These are phyloP conservation scores for Phocoena phocoena DNA, from an alignment of 2,113 vertebrate genomes.

Conservation along the genomic window DNA sequence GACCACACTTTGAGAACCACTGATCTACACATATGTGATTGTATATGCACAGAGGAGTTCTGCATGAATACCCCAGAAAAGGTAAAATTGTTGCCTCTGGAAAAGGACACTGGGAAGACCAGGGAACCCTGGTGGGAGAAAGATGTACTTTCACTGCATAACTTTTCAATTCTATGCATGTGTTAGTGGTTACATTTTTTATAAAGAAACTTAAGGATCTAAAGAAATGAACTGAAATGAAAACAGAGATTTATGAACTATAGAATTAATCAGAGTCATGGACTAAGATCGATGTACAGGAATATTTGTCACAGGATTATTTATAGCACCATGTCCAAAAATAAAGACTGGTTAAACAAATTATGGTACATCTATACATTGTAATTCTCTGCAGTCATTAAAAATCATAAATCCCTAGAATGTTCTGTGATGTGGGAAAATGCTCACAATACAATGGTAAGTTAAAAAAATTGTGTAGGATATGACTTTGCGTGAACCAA, in stretches of 20 bases:
- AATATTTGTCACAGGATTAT: constrained; percentile 58
- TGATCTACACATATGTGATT: neutral
- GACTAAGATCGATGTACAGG: constrained; percentile 56
- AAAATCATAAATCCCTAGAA: constrained; percentile 71
- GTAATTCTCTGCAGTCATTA: constrained; percentile 70
- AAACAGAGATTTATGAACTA: constrained; percentile 64
- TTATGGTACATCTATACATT: constrained; percentile 64
- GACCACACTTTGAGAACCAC: neutral
- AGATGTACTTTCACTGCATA: neutral
- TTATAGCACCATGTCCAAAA: constrained; percentile 47
- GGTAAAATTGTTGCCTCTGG: neutral
- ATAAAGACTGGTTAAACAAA: constrained; percentile 71
- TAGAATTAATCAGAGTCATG: constrained; percentile 63
- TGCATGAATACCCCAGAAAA: neutral
- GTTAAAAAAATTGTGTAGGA: constrained; percentile 58
- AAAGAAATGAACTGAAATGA: constrained; percentile 52
- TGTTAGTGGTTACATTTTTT: constrained; percentile 35
- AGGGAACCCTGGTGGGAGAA: neutral
- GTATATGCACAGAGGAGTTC: neutral
- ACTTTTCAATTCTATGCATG: constrained; percentile 44
- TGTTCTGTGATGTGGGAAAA: constrained; percentile 60
- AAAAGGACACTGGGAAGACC: neutral
- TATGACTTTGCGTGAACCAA: constrained; percentile 58
- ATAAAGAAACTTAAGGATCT: constrained; percentile 37
- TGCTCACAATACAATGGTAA: constrained; percentile 60